These are phyloP conservation scores for Drosophila bocqueti DNA, from an alignment of 1,140 invertebrate species.

Conservation along the genomic window DNA sequence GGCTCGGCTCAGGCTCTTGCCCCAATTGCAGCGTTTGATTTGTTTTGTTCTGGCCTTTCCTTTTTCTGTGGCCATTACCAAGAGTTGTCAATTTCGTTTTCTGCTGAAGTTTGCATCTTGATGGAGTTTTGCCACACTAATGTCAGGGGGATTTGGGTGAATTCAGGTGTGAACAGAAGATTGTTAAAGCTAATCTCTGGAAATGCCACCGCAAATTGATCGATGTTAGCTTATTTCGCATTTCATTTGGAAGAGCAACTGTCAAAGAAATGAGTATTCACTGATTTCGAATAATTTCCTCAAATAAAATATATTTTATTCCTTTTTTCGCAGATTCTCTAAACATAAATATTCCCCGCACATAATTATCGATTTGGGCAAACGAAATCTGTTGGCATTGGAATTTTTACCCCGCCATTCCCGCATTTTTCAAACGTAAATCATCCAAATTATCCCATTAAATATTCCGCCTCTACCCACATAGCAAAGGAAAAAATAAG, in stretches of 20 bases:
- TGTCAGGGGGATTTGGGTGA: slow-evolving; percentile 5
- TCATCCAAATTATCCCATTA: slow-evolving; percentile 42
- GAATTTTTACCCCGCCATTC: neutral
- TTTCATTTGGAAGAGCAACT: neutral
- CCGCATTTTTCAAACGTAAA: slow-evolving; percentile 19
- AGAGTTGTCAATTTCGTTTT: slow-evolving; percentile 18
- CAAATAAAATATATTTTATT: neutral
- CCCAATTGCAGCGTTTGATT: slow-evolving; percentile 53
- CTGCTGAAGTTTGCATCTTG: slow-evolving; percentile 28
- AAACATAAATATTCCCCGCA: neutral
- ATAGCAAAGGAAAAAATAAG: neutral
- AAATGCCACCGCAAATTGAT: slow-evolving; percentile 4
- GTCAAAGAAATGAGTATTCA: neutral
- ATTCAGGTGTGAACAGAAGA: slow-evolving; percentile 18
- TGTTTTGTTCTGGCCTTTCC: slow-evolving; percentile 15
- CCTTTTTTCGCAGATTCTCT: neutral
- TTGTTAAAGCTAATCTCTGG: neutral
- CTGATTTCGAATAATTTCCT: neutral
- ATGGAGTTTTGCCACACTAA: slow-evolving; percentile 15
- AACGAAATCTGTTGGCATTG: neutral
- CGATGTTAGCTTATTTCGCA: neutral
- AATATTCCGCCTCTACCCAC: slow-evolving; percentile 18
- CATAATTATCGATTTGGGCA: slow-evolving; percentile 8
- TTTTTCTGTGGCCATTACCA: neutral
- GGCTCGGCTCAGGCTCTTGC: slow-evolving; percentile 3